phyloP scores from a whole-genome alignment of 2,797 vertebrate species.

The Anguilla pacifica region DNA sequence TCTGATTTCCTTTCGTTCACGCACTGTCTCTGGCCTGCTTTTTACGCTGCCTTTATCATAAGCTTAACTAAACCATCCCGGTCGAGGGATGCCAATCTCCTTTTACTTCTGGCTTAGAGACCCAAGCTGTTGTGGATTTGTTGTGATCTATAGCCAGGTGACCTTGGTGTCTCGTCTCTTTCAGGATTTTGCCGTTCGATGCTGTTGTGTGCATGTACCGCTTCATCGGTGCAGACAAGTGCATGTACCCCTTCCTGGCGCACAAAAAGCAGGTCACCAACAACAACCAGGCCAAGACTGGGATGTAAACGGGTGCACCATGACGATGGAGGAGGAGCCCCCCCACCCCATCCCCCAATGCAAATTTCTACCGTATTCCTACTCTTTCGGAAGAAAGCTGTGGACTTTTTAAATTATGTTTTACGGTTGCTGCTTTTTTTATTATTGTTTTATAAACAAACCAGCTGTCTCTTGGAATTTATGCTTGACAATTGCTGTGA shows the following conservation, averaged over 20 bases:
- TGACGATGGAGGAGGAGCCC: neutral
- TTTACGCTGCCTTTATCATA: neutral
- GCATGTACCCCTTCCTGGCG: constrained; percentile 87
- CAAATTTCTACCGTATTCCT: constrained; percentile 60
- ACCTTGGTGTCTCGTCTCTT: constrained; percentile 24
- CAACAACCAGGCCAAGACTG: constrained; percentile 85
- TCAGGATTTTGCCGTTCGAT: constrained; percentile 85
- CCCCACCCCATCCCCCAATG: constrained; percentile 35
- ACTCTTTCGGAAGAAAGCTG: constrained; percentile 61
- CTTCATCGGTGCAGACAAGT: constrained; percentile 86
- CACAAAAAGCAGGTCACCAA: constrained; percentile 85
- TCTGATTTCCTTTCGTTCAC: neutral
- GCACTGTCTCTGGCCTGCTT: neutral
- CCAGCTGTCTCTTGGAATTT: constrained; percentile 38
- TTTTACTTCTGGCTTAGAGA: neutral
- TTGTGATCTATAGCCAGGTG: neutral
- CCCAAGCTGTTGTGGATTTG: neutral
- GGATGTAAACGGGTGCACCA: constrained; percentile 60
- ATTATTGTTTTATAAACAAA: constrained; percentile 25
- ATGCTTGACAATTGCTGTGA: constrained; percentile 62
- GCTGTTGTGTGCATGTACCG: constrained; percentile 88
- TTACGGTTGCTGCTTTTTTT: constrained; percentile 6
- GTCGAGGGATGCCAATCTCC: neutral
- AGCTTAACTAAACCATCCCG: neutral
- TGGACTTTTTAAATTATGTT: constrained; percentile 57